Evolutionary conservation across 2,888 invertebrate genomes (phyloP).

Genomic region (Atherix ibis): DNA sequence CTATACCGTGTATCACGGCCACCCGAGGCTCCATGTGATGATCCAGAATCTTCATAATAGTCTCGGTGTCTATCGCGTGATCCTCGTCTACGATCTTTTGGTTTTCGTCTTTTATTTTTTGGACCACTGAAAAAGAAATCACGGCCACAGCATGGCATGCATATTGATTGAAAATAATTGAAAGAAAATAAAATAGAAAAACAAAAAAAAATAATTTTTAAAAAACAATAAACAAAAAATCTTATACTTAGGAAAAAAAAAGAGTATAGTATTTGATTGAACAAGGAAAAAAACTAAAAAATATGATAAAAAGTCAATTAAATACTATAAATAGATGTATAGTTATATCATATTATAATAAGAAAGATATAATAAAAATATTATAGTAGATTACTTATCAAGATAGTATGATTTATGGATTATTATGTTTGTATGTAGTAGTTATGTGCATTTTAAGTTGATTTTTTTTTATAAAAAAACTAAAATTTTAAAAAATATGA

Average conservation of each 20-base stretch:
- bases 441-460: too few species aligned
- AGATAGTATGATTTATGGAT: too few species aligned
- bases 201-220: not conserved
- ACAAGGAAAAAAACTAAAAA: conserved; percentile 7
- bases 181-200: not conserved
- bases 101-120: conserved; percentile 32
- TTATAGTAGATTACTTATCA: too few species aligned
- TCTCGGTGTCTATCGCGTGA: conserved; percentile 29
- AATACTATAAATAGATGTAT: too few species aligned
- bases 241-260: not conserved
- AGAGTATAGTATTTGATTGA: conserved; percentile 1
- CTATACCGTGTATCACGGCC: conserved; percentile 57
- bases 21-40: conserved; percentile 33
- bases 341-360: too few species aligned
- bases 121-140: conserved; percentile 24
- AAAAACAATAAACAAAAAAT: not conserved
- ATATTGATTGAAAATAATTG: not conserved
- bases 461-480: too few species aligned
- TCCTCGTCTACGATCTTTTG: conserved; percentile 28
- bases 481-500: too few species aligned
- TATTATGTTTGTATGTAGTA: too few species aligned
- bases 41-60: conserved; percentile 35
- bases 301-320: not conserved
- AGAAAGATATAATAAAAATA: too few species aligned
- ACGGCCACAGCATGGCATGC: not conserved